Evolutionary conservation across 1,140 invertebrate genomes (phyloP).

Genomic region (Fopius arisanus): DNA sequence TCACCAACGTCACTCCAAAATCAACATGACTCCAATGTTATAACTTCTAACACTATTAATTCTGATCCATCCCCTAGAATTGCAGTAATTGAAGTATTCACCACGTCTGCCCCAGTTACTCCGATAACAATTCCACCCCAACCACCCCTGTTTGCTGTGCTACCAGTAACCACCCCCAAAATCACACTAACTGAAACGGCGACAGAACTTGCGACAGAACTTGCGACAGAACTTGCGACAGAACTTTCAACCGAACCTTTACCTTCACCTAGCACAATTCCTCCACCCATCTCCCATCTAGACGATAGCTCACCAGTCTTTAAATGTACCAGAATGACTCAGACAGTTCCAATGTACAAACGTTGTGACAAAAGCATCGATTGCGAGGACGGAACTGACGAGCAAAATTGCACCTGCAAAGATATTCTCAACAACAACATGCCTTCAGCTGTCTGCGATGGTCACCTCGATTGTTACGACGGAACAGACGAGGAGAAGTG

Average conservation of each 20-base stretch:
- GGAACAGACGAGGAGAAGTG: constrained; percentile 79
- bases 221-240: not conserved
- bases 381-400: constrained; percentile 85
- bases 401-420: constrained; percentile 75
- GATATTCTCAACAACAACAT: constrained; percentile 70
- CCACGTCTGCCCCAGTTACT: too few species aligned
- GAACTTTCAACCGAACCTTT: not conserved
- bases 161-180: too few species aligned
- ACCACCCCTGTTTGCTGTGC: too few species aligned
- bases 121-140: too few species aligned
- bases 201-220: not conserved
- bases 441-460: constrained; percentile 76
- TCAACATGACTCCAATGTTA: not conserved
- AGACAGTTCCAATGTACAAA: constrained; percentile 68
- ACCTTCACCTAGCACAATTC: not conserved
- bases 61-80: too few species aligned
- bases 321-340: constrained; percentile 66
- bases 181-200: not conserved
- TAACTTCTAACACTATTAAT: not conserved
- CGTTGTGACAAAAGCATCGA: constrained; percentile 77
- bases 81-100: too few species aligned
- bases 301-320: not conserved
- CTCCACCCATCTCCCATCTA: not conserved
- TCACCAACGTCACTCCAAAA: not conserved
- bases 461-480: constrained; percentile 79